Evolutionary conservation across 1,140 invertebrate species (phyloP), one percentile per base, ranked within the genome.

Genomic region (Harpegnathos saltator): DNA sequence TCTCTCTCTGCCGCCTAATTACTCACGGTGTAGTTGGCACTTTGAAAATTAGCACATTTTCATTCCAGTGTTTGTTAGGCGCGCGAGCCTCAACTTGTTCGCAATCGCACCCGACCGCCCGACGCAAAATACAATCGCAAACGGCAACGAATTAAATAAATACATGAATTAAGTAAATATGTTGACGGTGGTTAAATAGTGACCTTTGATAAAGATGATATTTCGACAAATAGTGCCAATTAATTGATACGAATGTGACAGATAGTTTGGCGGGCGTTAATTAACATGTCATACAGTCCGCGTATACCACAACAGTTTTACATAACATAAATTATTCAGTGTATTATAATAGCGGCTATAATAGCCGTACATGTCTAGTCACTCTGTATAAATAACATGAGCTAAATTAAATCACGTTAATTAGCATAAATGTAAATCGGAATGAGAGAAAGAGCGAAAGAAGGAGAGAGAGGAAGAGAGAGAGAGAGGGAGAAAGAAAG

Each of bases 1-100:
- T n/a, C n/a, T n/a, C n/a, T n/a, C n/a, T n/a, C 48, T 7, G 15
- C 15, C 24, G 48, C 26, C 24, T 77, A 77, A 77, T 77, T 77
- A 66, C 11, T 7, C 19, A 52, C 19, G 19, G 15, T 11, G 1
- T 54, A 66, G 24, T 44, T 62, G 24, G 24, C 11, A 61, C 38
- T 63, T 75, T 50, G 72, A 19, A 74, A 62, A 62, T 74, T 62
- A 62, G 26, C 38, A 48, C 22, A 9, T 54, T 33, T 68, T 66
- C 12, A 65, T 33, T 44, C 9, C 38, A 44, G 11, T 50, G 50
- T 75, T 29, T 50, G 50, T 75, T 29, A 29, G 19, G 17, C 33
- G n/a, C n/a, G n/a, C n/a, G 7, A 7, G 33, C 9, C n/a, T 63
- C 63, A 19, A 44, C 2, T n/a, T 48, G 26, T 29, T 62, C 62